phyloP scores from a whole-genome alignment of 1,140 invertebrate species.

The Chlorops oryzae region DNA sequence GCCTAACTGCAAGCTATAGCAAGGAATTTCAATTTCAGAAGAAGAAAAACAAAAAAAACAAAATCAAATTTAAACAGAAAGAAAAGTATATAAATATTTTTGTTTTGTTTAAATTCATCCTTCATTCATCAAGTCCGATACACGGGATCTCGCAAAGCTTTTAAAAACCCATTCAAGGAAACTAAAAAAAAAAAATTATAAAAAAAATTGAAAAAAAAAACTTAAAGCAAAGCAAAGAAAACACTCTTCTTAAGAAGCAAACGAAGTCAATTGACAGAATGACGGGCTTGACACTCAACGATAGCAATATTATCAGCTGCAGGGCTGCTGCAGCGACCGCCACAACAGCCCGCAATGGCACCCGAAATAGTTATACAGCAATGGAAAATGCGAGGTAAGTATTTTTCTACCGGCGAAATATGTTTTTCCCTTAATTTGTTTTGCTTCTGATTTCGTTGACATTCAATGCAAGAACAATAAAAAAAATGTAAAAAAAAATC shows the following conservation, averaged over 20 bases:
- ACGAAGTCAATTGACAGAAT: conserved; percentile 6
- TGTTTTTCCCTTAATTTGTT: neutral
- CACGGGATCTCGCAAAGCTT: neutral
- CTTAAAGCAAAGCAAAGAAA: neutral
- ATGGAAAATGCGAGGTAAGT: conserved; percentile 15
- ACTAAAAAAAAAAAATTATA: too few relatives aligned
- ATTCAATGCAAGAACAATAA: too few relatives aligned
- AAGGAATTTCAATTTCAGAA: too few relatives aligned
- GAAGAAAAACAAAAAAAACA: neutral
- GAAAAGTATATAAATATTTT: neutral
- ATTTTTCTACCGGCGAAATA: too few relatives aligned
- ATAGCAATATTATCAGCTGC: conserved; percentile 1
- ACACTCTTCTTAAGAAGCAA: too few relatives aligned
- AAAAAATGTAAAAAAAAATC: neutral
- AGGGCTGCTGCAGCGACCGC: conserved; percentile 7
- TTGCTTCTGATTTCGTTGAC: too few relatives aligned
- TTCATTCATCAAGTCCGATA: too few relatives aligned
- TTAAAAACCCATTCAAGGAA: too few relatives aligned
- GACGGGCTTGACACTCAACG: conserved; percentile 8
- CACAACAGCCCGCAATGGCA: conserved; percentile 6
- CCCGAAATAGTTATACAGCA: conserved; percentile 11
- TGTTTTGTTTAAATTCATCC: too few relatives aligned
- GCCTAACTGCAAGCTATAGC: too few relatives aligned
- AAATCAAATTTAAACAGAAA: neutral
- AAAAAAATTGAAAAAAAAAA: neutral